Percentiles rank a stretch among this genome's conserved stretches.
Conservation (phyloP, 2,888 invertebrate species). For the Drosophila pseudotalamancana region DNA sequence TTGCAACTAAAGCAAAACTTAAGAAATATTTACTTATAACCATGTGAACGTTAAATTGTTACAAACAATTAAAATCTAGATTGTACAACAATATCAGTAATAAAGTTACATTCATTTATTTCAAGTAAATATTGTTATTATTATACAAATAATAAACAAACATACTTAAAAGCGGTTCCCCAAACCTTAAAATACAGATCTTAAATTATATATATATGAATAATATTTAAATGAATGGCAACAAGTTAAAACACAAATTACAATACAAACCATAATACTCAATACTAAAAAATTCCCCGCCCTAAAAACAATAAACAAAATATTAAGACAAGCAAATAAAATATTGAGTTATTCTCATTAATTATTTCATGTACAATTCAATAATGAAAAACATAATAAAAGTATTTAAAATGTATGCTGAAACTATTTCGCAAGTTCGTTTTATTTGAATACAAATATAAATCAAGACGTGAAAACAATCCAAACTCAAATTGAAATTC, state of each 20-base stretch:
- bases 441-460: neutral
- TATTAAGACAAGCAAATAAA: conserved; percentile 46
- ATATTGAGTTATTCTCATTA: conserved; percentile 75
- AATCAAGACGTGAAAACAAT: too few species aligned
- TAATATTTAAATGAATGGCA: conserved; percentile 29
- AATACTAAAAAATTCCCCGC: conserved; percentile 64
- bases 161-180: conserved; percentile 37
- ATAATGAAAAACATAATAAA: conserved; percentile 56
- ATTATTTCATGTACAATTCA: conserved; percentile 72
- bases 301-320: conserved; percentile 60
- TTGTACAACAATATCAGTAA: conserved; percentile 63
- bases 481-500: neutral
- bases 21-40: conserved; percentile 68
- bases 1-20: conserved; percentile 39
- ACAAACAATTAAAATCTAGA: conserved; percentile 70
- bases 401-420: conserved; percentile 61
- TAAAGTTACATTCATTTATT: conserved; percentile 61
- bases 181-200: conserved; percentile 27
- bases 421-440: conserved; percentile 5
- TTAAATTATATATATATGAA: conserved; percentile 24
- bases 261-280: conserved; percentile 55
- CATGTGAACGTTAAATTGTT: conserved; percentile 74
- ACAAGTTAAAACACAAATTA: conserved; percentile 41
- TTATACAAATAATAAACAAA: conserved; percentile 42
- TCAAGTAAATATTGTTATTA: conserved; percentile 70